phyloP scores from a whole-genome alignment of 2,797 vertebrate genomes.

The Anisognathus igniventris region DNA sequence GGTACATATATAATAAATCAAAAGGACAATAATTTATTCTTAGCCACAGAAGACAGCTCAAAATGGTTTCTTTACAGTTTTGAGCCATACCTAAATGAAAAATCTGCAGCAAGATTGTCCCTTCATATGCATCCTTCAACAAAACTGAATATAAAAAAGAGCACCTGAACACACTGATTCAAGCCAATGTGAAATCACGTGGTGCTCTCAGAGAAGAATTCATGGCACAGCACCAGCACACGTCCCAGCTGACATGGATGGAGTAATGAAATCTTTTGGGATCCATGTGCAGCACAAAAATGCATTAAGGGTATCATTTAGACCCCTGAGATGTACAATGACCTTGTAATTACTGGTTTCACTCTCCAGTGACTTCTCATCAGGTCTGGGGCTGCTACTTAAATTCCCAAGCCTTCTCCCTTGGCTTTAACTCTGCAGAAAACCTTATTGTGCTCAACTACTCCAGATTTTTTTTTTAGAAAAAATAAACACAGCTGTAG shows the following conservation, averaged over 20 bases:
- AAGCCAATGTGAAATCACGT: neutral
- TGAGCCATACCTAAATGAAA: neutral
- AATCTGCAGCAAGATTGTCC: neutral
- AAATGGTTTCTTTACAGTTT: conserved; percentile 3
- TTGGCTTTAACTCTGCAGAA: neutral
- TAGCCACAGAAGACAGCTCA: neutral
- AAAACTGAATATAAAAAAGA: neutral
- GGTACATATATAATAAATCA: conserved; percentile 15
- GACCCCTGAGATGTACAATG: conserved; percentile 22
- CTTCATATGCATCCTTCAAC: neutral
- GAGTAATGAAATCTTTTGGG: conserved; percentile 14
- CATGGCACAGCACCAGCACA: neutral
- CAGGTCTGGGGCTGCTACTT: neutral
- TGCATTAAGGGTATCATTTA: neutral
- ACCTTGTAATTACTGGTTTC: conserved; percentile 46
- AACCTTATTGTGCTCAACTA: neutral
- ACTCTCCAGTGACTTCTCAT: conserved; percentile 56
- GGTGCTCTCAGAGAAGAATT: neutral
- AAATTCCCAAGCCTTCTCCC: conserved; percentile 2
- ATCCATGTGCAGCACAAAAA: neutral
- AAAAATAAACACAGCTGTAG: neutral
- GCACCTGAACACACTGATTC: neutral
- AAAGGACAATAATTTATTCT: conserved; percentile 46
- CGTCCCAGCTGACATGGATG: neutral
- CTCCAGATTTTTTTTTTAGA: neutral